These are phyloP conservation scores for Pomatostomus ruficeps DNA, from an alignment of 2,113 vertebrate genomes.

Conservation along the genomic window DNA sequence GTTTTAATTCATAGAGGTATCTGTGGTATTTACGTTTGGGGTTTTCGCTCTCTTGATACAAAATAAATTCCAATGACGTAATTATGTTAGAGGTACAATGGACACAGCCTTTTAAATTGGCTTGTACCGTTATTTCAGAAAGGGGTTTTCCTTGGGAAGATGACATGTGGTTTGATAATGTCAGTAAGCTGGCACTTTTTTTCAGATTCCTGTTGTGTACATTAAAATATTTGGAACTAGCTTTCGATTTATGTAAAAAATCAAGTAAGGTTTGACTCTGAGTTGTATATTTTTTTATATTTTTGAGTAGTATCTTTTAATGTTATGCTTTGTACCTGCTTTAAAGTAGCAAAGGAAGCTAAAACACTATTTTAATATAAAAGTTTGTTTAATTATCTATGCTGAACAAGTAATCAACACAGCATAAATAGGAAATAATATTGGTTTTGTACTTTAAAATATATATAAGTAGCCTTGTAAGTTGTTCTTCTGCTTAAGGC, in stretches of 20 bases:
- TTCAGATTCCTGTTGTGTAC: background rate
- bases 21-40: background rate
- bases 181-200: background rate
- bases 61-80: background rate
- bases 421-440: background rate
- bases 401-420: constrained; percentile 12
- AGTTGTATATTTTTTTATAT: background rate
- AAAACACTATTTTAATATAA: background rate
- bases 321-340: background rate
- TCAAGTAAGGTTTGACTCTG: background rate
- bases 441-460: constrained; percentile 1
- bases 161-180: background rate
- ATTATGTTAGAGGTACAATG: background rate
- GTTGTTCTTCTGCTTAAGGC: background rate
- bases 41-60: background rate
- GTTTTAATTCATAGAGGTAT: background rate
- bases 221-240: constrained; percentile 28
- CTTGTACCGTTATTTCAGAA: background rate
- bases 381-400: constrained; percentile 45
- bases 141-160: background rate
- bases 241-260: background rate
- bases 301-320: background rate
- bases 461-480: background rate
- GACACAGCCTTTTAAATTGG: background rate
- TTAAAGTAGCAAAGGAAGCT: constrained; percentile 28